Percentiles rank a stretch among this genome's conserved stretches.
These are phyloP conservation scores for Gymnarchus niloticus DNA, from an alignment of 2,113 vertebrate genomes.

Conservation along the genomic window DNA sequence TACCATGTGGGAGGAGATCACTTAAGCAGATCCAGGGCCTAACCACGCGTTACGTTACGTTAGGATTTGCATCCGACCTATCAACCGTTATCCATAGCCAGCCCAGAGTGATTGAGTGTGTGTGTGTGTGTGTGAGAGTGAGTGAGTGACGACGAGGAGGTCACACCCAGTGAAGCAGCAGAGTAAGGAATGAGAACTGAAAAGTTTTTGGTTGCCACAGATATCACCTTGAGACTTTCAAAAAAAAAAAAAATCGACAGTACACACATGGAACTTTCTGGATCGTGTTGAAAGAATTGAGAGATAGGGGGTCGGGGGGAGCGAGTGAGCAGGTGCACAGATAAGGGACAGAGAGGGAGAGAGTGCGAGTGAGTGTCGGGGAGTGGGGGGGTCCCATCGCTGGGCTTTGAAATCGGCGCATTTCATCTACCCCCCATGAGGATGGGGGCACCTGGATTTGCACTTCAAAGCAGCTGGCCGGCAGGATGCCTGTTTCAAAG, in stretches of 20 bases:
- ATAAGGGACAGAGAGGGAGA: background rate
- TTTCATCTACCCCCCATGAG: constrained; percentile 5
- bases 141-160: background rate
- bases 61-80: background rate
- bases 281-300: background rate
- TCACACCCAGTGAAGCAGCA: background rate
- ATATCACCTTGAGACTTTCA: background rate
- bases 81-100: background rate
- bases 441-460: constrained; percentile 12
- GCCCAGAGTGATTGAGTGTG: background rate
- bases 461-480: background rate
- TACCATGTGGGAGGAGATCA: background rate
- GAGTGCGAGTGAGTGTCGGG: background rate
- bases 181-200: background rate
- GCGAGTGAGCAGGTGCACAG: background rate
- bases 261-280: background rate
- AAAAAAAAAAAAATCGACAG: background rate
- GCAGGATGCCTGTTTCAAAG: constrained; percentile 16
- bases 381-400: background rate
- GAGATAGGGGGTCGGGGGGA: background rate
- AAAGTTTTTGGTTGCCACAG: background rate
- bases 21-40: background rate
- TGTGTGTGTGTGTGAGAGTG: background rate
- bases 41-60: background rate
- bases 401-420: constrained; percentile 14